Conservation (phyloP, 2,113 vertebrate genomes). For the Apodemus speciosus region DNA sequence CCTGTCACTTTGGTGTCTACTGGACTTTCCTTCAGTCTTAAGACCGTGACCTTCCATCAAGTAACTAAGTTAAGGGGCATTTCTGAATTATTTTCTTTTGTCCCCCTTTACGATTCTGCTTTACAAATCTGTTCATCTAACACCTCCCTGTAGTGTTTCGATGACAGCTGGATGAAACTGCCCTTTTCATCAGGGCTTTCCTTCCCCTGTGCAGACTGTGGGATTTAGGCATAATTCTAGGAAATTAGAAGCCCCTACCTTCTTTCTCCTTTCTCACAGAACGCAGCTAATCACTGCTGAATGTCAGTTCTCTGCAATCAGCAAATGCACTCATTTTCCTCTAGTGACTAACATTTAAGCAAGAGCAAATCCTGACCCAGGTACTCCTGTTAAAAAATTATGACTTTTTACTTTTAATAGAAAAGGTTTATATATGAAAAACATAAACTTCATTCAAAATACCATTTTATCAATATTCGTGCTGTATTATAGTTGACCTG, state of each 20-base stretch:
- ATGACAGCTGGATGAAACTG: background rate
- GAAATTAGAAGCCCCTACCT: background rate
- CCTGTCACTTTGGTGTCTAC: background rate
- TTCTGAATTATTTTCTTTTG: background rate
- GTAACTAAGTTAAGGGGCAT: background rate
- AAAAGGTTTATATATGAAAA: background rate
- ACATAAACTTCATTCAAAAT: background rate
- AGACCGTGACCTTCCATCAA: background rate
- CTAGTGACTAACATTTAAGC: background rate
- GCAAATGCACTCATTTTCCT: background rate
- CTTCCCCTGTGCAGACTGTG: background rate
- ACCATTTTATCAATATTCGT: background rate
- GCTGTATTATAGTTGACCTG: background rate
- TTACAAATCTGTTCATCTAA: background rate
- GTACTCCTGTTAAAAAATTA: background rate
- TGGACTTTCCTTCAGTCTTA: background rate
- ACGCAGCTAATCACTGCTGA: background rate
- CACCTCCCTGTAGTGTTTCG: background rate
- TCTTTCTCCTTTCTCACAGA: background rate
- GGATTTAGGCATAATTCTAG: background rate
- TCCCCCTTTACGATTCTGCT: background rate
- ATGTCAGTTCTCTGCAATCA: background rate
- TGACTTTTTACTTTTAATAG: background rate
- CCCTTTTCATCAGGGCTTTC: background rate
- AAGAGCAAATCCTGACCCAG: background rate